Base-by-base conservation (phyloP, 2,113 vertebrate genomes). In the Hoplias malabaricus region DNA sequence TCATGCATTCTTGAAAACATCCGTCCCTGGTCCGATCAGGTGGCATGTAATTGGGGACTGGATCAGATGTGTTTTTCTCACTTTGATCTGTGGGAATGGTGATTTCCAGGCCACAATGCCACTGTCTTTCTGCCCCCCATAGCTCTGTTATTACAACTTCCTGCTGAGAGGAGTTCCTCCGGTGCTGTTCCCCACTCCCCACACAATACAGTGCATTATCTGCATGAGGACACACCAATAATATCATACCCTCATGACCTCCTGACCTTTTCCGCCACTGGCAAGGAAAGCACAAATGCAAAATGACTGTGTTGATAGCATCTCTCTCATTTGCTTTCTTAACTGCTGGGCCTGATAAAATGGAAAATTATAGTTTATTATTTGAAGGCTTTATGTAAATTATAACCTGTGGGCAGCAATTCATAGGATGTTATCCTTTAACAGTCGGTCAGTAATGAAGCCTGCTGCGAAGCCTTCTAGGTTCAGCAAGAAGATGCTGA, bases 221-320 rank as follows among this genome's bases (percentile, higher is more conserved):
- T 67, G 67, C 66, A 83, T 72, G 81, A 84, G 79, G 76, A 78
- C 76, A 80, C 29, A 83, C 81, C 79, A 81, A 79, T 88, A 84
- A 87, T 90, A 77, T 86, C 50, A 1, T 87, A 89, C 87, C 86
- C 87, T 84, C 33, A 4, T 83, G 88, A 87, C 88, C 86, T 69
- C 1, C 34, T 74, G 82, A 85, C 87, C 68, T 31, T n/a, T n/a
- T 68, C 43, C 62, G 56, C 57, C n/a, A 11, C 34, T 36, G 31
- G 59, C 31, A 63, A 33, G 27, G 19, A 21, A 62, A 23, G 19
- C 10, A 33, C n/a, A 62, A 34, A 73, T 59, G 16, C n/a, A 10
- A 34, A 46, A 10, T 9, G 36, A 73, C 25, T 13, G 70, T 11
- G 70, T 27, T 59, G 14, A 40, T 31, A 33, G 31, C n/a, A 21